Base-by-base conservation (phyloP, 1,140 invertebrate species). In the Eubasilissa regina region DNA sequence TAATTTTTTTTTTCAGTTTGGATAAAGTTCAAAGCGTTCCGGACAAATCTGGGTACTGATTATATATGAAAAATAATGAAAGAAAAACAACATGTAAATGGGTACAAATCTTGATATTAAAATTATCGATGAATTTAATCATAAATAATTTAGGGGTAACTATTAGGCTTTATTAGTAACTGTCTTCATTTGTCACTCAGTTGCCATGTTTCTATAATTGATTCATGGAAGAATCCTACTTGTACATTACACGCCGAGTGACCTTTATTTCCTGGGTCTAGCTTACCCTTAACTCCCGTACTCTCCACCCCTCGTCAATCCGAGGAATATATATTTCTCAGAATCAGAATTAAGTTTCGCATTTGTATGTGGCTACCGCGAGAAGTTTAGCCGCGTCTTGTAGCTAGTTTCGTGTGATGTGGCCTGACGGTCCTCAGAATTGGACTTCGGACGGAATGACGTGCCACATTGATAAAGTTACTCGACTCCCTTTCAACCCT, bases 311-410 rank as follows among this genome's bases (percentile, higher is more conserved):
- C n/a, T 56, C 48, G 75, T 44, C 75, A 78, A 78, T 75, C 74
- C 17, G 51, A 21, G 75, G 45, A 81, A 81, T 70, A 78, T 35
- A 35, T 76, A 55, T 81, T 76, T 81, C 72, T 47, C 62, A 12
- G 79, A 77, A 77, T 73, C 80, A 47, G 75, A 80, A 82, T 82
- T 74, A 75, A 82, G 81, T 82, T 82, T 80, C 75, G 48, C 81
- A 82, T 82, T 82, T 77, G 81, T 82, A 82, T 75, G 78, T 82
- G 78, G 81, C 79, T 78, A 68, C 78, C 48, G 66, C 64, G 66
- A 78, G 64, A 78, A 78, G 66, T 75, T 77, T 60, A 7, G 66
- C 77, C 53, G 68, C 55, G 81, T 82, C 81, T 82, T 82, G 81
- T 56, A 75, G 21, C 76, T 72, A 70, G 81, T 82, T 78, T 72